Evolutionary conservation across 2,113 vertebrate genomes (phyloP).

Genomic region (Egretta garzetta): DNA sequence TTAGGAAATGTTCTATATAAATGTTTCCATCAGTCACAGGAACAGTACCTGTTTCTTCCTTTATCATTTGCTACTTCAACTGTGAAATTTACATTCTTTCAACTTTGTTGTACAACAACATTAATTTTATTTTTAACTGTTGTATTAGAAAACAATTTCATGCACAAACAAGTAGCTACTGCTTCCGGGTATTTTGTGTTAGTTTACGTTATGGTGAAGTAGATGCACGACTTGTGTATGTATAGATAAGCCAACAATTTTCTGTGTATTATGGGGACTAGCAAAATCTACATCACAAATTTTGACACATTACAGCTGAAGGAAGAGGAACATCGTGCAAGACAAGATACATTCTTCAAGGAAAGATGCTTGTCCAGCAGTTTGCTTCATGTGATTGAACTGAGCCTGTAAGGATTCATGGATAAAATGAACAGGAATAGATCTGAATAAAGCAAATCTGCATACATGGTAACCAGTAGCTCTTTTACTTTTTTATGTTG

Average conservation of each 20-base stretch:
- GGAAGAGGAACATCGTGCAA: slow-evolving; percentile 90
- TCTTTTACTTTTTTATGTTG: slow-evolving; percentile 93
- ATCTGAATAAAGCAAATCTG: slow-evolving; percentile 92
- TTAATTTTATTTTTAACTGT: neutral
- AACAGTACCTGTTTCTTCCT: slow-evolving; percentile 70
- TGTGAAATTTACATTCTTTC: neutral
- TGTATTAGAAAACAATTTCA: neutral
- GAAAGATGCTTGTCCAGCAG: slow-evolving; percentile 84
- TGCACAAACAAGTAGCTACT: slow-evolving; percentile 64
- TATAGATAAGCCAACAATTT: slow-evolving; percentile 82
- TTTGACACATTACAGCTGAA: slow-evolving; percentile 99
- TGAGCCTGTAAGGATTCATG: slow-evolving; percentile 87
- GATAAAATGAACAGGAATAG: slow-evolving; percentile 90
- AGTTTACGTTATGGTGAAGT: slow-evolving; percentile 70
- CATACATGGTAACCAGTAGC: slow-evolving; percentile 93
- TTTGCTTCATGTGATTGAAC: slow-evolving; percentile 88
- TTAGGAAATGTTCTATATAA: slow-evolving; percentile 56
- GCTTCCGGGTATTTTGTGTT: slow-evolving; percentile 70
- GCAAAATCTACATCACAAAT: slow-evolving; percentile 99
- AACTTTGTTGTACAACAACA: slow-evolving; percentile 17
- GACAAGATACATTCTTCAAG: slow-evolving; percentile 83
- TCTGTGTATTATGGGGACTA: slow-evolving; percentile 87
- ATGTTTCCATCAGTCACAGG: slow-evolving; percentile 61
- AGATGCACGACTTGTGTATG: slow-evolving; percentile 79
- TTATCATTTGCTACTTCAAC: neutral